Conservation (phyloP, 2,888 invertebrate genomes). For the Seira ritae region DNA sequence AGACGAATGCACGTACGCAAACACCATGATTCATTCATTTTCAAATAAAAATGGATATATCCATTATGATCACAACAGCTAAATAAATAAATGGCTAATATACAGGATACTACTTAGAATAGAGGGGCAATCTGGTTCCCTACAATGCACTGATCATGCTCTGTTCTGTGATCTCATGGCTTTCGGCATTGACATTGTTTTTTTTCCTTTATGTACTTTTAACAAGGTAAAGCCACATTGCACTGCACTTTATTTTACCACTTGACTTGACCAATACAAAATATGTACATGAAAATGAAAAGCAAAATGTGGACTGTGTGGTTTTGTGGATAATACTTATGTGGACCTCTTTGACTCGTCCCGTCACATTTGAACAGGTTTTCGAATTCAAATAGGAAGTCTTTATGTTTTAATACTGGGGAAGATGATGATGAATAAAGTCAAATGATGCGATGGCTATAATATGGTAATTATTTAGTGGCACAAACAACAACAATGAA, state of each 20-base stretch:
- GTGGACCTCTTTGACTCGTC: slow-evolving; percentile 12
- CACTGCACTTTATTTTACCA: not conserved
- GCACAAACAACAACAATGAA: slow-evolving; percentile 39
- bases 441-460: not conserved
- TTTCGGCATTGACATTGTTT: slow-evolving; percentile 16
- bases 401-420: not conserved
- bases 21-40: slow-evolving; percentile 19
- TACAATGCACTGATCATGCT: too few relatives aligned
- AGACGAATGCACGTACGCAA: slow-evolving; percentile 43
- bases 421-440: slow-evolving; percentile 1
- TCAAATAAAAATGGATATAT: not conserved
- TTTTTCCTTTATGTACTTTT: not conserved
- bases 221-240: not conserved
- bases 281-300: slow-evolving; percentile 4
- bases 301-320: not conserved
- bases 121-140: too few relatives aligned
- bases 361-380: slow-evolving; percentile 41
- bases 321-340: too few relatives aligned
- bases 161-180: slow-evolving; percentile 12
- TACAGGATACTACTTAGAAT: too few relatives aligned
- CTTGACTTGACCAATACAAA: not conserved
- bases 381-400: slow-evolving; percentile 42
- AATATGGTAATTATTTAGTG: slow-evolving; percentile 56
- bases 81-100: too few relatives aligned
- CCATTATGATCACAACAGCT: not conserved